phyloP scores from a whole-genome alignment of 2,797 vertebrate species.

The Coracias cyanogaster region DNA sequence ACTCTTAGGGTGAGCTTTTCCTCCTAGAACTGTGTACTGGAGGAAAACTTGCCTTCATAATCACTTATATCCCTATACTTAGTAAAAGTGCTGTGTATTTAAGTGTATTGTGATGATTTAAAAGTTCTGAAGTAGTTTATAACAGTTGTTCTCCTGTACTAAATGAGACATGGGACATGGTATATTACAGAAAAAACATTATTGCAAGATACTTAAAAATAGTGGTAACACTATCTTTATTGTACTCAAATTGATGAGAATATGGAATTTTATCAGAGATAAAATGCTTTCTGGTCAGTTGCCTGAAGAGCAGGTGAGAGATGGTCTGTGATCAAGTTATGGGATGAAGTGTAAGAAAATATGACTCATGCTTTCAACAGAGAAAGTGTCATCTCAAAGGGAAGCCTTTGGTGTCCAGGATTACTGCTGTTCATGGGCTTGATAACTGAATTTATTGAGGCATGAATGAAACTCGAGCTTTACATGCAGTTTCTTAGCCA shows the following conservation, averaged over 20 bases:
- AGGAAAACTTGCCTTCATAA: background rate
- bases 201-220: background rate
- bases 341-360: background rate
- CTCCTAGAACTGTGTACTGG: background rate
- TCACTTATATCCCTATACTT: background rate
- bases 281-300: background rate
- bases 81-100: background rate
- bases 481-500: background rate
- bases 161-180: fast-evolving
- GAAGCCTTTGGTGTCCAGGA: background rate
- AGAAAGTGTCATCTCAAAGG: background rate
- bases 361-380: background rate
- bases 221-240: fast-evolving
- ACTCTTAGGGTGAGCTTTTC: background rate
- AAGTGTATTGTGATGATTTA: background rate
- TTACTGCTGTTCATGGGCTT: background rate
- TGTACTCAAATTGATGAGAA: background rate
- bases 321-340: background rate
- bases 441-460: background rate
- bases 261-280: background rate
- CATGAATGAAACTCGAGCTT: background rate
- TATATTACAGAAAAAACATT: background rate
- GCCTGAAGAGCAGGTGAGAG: background rate
- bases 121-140: background rate
- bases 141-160: background rate